Evolutionary conservation across 35 echinoderm and acorn worm species (phyloP).

Genomic region (Chiridota heheva): DNA sequence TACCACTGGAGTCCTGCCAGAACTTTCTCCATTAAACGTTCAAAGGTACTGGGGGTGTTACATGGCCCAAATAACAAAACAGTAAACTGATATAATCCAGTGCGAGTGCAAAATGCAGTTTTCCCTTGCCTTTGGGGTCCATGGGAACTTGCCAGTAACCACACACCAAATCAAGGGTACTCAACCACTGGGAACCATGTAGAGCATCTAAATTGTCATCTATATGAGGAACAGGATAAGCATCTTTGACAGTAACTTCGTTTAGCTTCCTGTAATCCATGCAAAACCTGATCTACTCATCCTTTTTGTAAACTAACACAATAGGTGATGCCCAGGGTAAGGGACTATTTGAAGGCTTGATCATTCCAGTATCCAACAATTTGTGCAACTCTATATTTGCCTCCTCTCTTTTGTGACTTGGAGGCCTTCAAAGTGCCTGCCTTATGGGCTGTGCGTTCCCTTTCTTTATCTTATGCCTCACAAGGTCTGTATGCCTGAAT

Average conservation of each 20-base stretch:
- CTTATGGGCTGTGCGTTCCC: background rate
- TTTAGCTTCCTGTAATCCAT: slow-evolving; percentile 55
- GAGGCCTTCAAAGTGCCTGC: background rate
- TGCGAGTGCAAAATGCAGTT: slow-evolving; percentile 7
- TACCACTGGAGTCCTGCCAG: slow-evolving; percentile 26
- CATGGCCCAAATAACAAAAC: slow-evolving; percentile 62
- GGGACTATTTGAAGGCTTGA: background rate
- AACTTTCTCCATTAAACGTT: slow-evolving; percentile 41
- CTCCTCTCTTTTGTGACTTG: background rate
- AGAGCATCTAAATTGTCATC: too few species aligned
- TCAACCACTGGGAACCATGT: too few species aligned
- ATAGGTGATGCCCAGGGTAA: slow-evolving; percentile 42
- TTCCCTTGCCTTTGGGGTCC: background rate
- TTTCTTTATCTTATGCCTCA: background rate
- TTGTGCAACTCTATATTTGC: background rate
- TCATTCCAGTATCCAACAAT: slow-evolving; percentile 20
- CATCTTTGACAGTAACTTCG: slow-evolving; percentile 46
- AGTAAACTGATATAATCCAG: slow-evolving; percentile 42
- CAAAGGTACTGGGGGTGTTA: slow-evolving; percentile 60
- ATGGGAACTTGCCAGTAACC: slow-evolving; percentile 5
- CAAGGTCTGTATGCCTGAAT: too few species aligned
- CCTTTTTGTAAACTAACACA: slow-evolving; percentile 47
- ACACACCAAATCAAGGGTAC: background rate
- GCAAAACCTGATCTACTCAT: slow-evolving; percentile 41
- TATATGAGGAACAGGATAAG: too few species aligned